These are phyloP conservation scores for Porites evermanni DNA, from an alignment of 92 coral and sea anemone genomes.

Conservation along the genomic window DNA sequence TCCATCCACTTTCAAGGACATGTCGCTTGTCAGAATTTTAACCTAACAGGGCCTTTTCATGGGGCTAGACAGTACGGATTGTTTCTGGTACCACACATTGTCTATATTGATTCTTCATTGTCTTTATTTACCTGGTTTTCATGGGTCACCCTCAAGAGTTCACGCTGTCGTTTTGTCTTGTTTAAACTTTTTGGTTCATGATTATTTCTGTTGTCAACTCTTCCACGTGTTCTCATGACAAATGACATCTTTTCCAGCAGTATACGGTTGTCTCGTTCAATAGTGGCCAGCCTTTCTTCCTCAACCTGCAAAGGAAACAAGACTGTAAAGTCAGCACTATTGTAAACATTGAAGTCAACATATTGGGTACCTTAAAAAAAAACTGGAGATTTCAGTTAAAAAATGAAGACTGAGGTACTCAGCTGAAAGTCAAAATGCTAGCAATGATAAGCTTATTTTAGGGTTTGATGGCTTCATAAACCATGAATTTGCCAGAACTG, in stretches of 20 bases:
- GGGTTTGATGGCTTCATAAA: too few species aligned
- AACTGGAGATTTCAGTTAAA: too few species aligned
- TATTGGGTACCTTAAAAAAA: too few species aligned
- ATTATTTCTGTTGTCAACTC: conserved; percentile 97
- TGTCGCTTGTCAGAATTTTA: too few species aligned
- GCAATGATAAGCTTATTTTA: too few species aligned
- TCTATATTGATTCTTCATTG: neutral
- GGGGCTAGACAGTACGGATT: too few species aligned
- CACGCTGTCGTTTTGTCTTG: conserved; percentile 95
- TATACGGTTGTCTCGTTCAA: conserved; percentile 95
- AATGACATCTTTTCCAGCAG: conserved; percentile 96
- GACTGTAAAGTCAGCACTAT: neutral
- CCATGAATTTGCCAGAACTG: too few species aligned
- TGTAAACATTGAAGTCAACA: neutral
- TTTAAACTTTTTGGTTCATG: conserved; percentile 91
- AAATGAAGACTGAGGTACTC: too few species aligned
- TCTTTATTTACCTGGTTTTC: conserved; percentile 85
- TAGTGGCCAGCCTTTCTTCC: conserved; percentile 92
- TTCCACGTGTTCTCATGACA: conserved; percentile 93
- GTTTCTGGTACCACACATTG: neutral
- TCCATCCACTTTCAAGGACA: too few species aligned
- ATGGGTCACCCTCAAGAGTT: conserved; percentile 92
- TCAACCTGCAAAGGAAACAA: conserved; percentile 65
- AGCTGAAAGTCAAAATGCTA: too few species aligned
- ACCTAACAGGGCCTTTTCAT: too few species aligned